These are phyloP conservation scores for Drepanosiphum platanoidis DNA, from an alignment of 2,888 invertebrate genomes.

Conservation along the genomic window DNA sequence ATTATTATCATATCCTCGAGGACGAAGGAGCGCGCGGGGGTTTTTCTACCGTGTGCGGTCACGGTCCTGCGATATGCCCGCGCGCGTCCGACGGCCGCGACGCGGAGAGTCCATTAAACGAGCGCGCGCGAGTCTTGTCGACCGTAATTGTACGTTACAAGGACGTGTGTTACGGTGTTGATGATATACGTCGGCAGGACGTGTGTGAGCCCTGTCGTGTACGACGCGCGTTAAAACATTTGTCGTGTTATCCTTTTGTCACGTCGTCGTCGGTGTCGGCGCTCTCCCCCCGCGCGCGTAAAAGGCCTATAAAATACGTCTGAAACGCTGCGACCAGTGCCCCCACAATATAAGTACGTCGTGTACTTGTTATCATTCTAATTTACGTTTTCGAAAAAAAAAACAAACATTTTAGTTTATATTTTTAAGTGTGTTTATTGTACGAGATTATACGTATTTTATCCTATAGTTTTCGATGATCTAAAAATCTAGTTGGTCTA, in stretches of 20 bases:
- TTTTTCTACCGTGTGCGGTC: not conserved
- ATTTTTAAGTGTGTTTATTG: too few relatives aligned
- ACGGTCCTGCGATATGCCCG: too few relatives aligned
- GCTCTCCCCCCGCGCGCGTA: not conserved
- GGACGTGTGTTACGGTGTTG: not conserved
- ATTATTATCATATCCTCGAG: not conserved
- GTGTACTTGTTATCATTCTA: not conserved
- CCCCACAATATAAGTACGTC: too few relatives aligned
- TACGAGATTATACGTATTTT: not conserved
- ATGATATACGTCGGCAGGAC: not conserved
- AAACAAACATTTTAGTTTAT: too few relatives aligned
- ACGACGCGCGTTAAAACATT: not conserved
- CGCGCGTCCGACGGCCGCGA: not conserved
- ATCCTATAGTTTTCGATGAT: too few relatives aligned
- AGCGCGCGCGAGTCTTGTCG: not conserved
- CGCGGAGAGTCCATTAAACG: not conserved
- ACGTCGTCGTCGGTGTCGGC: not conserved
- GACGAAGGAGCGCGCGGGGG: not conserved
- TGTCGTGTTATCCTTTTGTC: not conserved
- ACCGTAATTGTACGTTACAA: not conserved
- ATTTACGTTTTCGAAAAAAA: too few relatives aligned
- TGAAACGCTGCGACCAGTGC: too few relatives aligned
- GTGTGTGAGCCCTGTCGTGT: too few relatives aligned
- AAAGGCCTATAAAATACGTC: too few relatives aligned
- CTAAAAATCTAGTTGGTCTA: too few relatives aligned